Percentiles rank a stretch among this genome's conserved stretches.
Conservation (phyloP, 2,888 invertebrate genomes). For the Trachelus troglodyta region DNA sequence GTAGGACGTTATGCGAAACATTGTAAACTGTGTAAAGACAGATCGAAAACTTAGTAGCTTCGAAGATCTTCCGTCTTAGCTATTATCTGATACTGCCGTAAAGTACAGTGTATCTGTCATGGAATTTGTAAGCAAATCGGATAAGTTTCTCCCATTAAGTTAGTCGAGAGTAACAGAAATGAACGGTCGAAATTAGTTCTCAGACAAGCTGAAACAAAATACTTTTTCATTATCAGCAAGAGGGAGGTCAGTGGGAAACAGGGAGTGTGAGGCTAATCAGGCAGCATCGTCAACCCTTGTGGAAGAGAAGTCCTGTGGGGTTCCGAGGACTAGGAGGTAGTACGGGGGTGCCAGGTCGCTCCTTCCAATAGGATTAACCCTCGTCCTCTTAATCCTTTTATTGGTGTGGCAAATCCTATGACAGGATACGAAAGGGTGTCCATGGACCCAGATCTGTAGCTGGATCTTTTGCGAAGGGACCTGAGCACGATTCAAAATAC, state of each 20-base stretch:
- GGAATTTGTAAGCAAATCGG: neutral
- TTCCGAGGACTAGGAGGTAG: conserved; percentile 19
- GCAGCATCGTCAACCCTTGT: conserved; percentile 12
- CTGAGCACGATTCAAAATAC: neutral
- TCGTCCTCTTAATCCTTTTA: conserved; percentile 65
- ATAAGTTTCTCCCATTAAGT: conserved; percentile 1
- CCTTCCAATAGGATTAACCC: conserved; percentile 64
- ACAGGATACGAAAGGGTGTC: conserved; percentile 56
- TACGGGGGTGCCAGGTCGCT: conserved; percentile 47
- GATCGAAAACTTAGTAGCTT: neutral
- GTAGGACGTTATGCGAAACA: neutral
- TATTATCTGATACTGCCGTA: neutral
- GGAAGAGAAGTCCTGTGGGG: conserved; percentile 3
- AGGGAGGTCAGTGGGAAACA: conserved; percentile 17
- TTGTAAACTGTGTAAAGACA: neutral
- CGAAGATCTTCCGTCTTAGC: neutral
- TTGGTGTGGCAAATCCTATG: conserved; percentile 61
- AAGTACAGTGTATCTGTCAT: neutral
- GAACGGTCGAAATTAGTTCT: conserved; percentile 20
- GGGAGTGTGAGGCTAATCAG: conserved; percentile 34
- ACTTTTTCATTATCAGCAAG: conserved; percentile 43
- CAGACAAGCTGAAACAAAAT: conserved; percentile 29
- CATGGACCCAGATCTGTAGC: conserved; percentile 18
- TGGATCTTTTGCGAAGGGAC: neutral
- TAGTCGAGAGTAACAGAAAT: conserved; percentile 3